These are phyloP conservation scores for Isaurus tuberculatus DNA, from an alignment of 92 coral and sea anemone species.

Conservation along the genomic window DNA sequence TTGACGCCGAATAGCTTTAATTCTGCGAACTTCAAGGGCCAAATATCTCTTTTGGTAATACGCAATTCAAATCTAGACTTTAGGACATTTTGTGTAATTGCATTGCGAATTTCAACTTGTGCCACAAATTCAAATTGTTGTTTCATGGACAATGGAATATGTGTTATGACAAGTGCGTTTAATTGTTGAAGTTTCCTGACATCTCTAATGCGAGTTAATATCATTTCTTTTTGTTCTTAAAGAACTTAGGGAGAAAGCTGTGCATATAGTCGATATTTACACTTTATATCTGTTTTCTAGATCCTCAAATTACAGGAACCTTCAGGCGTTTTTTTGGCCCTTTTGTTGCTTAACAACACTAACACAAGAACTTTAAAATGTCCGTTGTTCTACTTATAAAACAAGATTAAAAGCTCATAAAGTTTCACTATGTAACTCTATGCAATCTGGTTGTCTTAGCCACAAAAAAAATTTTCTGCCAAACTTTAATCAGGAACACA, in stretches of 20 bases:
- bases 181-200: conserved; percentile 32
- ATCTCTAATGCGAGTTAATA: conserved; percentile 44
- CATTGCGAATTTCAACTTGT: neutral
- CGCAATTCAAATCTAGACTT: neutral
- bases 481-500: neutral
- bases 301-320: conserved; percentile 10
- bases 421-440: too few relatives aligned
- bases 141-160: conserved; percentile 13
- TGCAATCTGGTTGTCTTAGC: neutral
- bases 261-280: conserved; percentile 31
- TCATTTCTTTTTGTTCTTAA: conserved; percentile 41
- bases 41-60: neutral
- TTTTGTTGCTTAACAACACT: conserved; percentile 39
- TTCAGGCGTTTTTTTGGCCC: conserved; percentile 2
- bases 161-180: conserved; percentile 27
- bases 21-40: neutral
- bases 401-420: too few relatives aligned
- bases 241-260: conserved; percentile 45
- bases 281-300: neutral
- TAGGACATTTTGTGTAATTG: neutral
- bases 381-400: too few relatives aligned
- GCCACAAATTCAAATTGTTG: neutral
- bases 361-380: neutral
- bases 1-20: neutral
- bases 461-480: neutral